Percentiles rank a stretch among this genome's conserved stretches.
These are phyloP conservation scores for Crocallis elinguaria DNA, from an alignment of 2,888 invertebrate genomes.

Conservation along the genomic window DNA sequence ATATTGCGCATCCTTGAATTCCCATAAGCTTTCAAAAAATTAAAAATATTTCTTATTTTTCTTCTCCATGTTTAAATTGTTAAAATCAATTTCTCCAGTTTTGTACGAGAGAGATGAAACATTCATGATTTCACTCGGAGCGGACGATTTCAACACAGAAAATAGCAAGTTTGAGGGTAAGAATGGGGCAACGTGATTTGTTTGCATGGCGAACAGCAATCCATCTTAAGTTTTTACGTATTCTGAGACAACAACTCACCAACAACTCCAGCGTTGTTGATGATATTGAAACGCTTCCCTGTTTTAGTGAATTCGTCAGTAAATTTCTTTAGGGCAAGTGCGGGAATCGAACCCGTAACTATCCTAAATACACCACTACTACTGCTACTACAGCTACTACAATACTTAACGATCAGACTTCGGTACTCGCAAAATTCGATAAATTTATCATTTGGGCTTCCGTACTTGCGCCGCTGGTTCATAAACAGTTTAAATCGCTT, in stretches of 20 bases:
- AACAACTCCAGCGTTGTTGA: constrained; percentile 86
- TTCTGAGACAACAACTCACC: too few relatives aligned
- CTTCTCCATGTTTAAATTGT: constrained; percentile 55
- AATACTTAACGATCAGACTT: too few relatives aligned
- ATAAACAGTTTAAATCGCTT: too few relatives aligned
- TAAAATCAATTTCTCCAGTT: constrained; percentile 52
- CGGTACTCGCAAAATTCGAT: too few relatives aligned
- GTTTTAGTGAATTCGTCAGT: constrained; percentile 83
- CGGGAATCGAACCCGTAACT: too few relatives aligned
- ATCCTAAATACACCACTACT: too few relatives aligned
- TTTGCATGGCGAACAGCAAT: constrained; percentile 84
- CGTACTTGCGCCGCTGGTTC: too few relatives aligned
- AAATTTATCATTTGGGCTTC: too few relatives aligned
- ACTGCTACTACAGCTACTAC: too few relatives aligned
- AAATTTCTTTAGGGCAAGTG: constrained; percentile 86
- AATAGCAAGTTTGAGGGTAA: constrained; percentile 86
- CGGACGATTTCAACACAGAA: constrained; percentile 68
- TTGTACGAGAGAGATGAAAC: constrained; percentile 62
- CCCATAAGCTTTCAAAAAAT: constrained; percentile 36
- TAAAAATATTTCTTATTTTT: constrained; percentile 40
- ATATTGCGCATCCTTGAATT: constrained; percentile 90
- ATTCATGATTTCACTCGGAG: constrained; percentile 70
- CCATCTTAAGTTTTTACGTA: constrained; percentile 84
- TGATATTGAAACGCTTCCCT: constrained; percentile 82
- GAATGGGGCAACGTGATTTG: constrained; percentile 87